These are phyloP conservation scores for Sander lucioperca DNA, from an alignment of 2,113 vertebrate species.

Conservation along the genomic window DNA sequence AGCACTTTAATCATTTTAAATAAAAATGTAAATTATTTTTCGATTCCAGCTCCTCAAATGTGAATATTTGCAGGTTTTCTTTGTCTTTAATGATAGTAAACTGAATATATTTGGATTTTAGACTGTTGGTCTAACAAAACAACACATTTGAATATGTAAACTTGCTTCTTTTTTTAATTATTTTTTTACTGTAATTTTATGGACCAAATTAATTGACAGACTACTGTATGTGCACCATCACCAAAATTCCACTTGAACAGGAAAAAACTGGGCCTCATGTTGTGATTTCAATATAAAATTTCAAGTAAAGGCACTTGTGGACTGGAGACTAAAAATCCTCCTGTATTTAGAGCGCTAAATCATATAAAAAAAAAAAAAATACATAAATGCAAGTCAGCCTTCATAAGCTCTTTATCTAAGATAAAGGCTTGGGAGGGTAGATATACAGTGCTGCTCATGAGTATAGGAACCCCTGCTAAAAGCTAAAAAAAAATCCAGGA, in stretches of 20 bases:
- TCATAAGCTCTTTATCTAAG: background rate
- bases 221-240: background rate
- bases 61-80: background rate
- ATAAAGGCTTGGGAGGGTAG: background rate
- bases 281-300: background rate
- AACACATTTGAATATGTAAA: background rate
- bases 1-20: background rate
- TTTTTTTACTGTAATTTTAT: background rate
- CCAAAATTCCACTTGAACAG: background rate
- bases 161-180: background rate
- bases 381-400: too few relatives aligned
- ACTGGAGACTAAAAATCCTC: background rate
- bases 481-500: too few relatives aligned
- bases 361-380: too few relatives aligned
- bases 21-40: background rate
- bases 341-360: too few relatives aligned
- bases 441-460: background rate
- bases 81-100: background rate
- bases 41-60: background rate
- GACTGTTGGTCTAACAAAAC: background rate
- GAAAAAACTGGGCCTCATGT: background rate
- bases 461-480: too few relatives aligned
- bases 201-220: background rate
- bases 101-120: background rate
- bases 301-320: background rate